Evolutionary conservation across 1,140 invertebrate genomes (phyloP), one percentile per base, ranked within the genome.

Genomic region (Meloidogyne floridensis): DNA sequence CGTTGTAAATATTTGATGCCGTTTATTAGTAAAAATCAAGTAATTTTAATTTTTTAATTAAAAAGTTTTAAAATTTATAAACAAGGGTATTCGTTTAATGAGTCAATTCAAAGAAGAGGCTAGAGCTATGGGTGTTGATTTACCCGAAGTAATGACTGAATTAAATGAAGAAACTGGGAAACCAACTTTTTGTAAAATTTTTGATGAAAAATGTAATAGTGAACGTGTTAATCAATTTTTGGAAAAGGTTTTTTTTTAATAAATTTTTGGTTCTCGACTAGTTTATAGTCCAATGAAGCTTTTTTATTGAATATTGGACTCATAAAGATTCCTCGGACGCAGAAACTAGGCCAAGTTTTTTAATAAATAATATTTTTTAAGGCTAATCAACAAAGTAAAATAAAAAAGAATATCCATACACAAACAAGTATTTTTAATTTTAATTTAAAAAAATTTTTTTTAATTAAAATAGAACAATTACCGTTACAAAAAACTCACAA

Each of bases 1-100:
- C 85, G 81, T 42, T 85, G 87, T 8, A 89, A 89, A 70, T 89
- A 87, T 74, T 73, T 89, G 18, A 88, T 89, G 88, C 87, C 87
- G 2, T 83, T 89, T n/a, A 80, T 89, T 9, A 82, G 42, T 43
- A 54, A 76, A 76, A 13, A 42, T 11, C 75, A 76, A 0, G 47
- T 32, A 32, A 76, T 7, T 43, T 2, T 15, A 43, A 32, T n/a
- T 51, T 9, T 80, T 32, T 80, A 81, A 20, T 9, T 18, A 82
- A n/a, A 53, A 75, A 53, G 5, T 3, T 32, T 32, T 10, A 42
- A 80, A n/a, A 11, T 84, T 86, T 53, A 89, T 88, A 75, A 88
- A 83, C 53, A 65, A 88, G 73, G 85, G 88, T n/a, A 83, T 85
- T 32, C 86, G 87, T 69, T 83, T 84, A 3, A 88, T 88, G 87